A percentile compares a stretch with the other conserved stretches of the same genome.
phyloP scores from a whole-genome alignment of 1,140 invertebrate genomes.

The Musca domestica region DNA sequence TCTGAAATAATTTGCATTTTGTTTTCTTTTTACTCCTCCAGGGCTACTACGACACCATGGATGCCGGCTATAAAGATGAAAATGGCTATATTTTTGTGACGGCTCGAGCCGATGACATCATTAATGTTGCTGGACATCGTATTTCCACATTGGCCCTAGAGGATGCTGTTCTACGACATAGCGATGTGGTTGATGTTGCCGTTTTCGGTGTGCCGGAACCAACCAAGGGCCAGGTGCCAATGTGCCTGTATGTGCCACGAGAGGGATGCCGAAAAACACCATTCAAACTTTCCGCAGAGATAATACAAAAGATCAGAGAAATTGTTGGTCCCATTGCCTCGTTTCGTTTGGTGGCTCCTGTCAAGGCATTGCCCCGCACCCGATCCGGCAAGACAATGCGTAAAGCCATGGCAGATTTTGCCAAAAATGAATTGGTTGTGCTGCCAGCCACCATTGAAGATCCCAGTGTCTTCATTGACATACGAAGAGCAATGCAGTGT shows the following conservation, averaged over 20 bases:
- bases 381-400: conserved; percentile 79
- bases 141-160: conserved; percentile 85
- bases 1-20: no score
- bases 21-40: conserved; percentile 43
- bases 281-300: conserved; percentile 63
- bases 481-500: conserved; percentile 66
- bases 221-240: conserved; percentile 85
- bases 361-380: conserved; percentile 76
- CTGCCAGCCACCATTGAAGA: conserved; percentile 88
- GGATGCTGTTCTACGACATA: conserved; percentile 81
- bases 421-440: conserved; percentile 72
- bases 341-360: conserved; percentile 73
- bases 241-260: conserved; percentile 78
- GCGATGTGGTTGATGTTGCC: conserved; percentile 76
- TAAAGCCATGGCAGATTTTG: conserved; percentile 81
- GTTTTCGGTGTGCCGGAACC: conserved; percentile 86
- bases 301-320: conserved; percentile 72
- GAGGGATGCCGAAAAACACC: conserved; percentile 60
- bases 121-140: conserved; percentile 91
- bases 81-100: conserved; percentile 85
- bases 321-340: conserved; percentile 86
- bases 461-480: conserved; percentile 74
- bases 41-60: conserved; percentile 97
- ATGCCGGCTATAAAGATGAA: conserved; percentile 82
- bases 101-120: conserved; percentile 90